Percentiles rank a stretch among this genome's conserved stretches.
Conservation (phyloP, 2,797 vertebrate genomes). For the Anguilla marmorata region DNA sequence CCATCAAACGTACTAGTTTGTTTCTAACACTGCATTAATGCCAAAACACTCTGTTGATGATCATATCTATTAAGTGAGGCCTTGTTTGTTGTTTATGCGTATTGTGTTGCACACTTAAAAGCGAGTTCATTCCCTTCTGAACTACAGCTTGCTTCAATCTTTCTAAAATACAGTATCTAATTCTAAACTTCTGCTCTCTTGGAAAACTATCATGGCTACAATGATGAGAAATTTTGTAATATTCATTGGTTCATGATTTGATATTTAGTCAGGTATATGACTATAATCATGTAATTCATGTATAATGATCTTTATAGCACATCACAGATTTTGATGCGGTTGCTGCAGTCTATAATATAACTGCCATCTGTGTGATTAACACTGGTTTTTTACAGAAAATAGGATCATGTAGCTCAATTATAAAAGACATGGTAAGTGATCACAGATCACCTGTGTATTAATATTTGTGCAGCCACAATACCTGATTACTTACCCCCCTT, state of each 20-base stretch:
- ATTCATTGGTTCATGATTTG: background rate
- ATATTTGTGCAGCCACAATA: conserved; percentile 4
- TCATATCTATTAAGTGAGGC: conserved; percentile 62
- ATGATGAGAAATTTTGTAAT: background rate
- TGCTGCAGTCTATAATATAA: too few relatives aligned
- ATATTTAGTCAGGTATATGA: background rate
- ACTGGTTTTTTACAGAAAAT: background rate
- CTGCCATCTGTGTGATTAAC: too few relatives aligned
- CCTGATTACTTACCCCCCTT: background rate
- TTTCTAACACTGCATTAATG: conserved; percentile 53
- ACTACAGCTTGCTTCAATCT: conserved; percentile 1
- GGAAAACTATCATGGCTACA: background rate
- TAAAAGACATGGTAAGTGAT: background rate
- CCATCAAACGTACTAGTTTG: conserved; percentile 43
- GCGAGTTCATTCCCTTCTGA: background rate
- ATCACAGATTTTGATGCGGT: background rate
- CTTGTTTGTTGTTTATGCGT: conserved; percentile 49
- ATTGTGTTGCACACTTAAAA: conserved; percentile 14
- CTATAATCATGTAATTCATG: background rate
- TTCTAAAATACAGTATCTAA: background rate
- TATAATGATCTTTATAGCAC: background rate
- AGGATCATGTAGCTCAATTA: background rate
- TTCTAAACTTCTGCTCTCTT: background rate
- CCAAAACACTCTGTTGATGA: conserved; percentile 54
- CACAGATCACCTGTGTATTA: background rate